Conservation (phyloP, 2,797 vertebrate species). For the Darevskia mixta region DNA sequence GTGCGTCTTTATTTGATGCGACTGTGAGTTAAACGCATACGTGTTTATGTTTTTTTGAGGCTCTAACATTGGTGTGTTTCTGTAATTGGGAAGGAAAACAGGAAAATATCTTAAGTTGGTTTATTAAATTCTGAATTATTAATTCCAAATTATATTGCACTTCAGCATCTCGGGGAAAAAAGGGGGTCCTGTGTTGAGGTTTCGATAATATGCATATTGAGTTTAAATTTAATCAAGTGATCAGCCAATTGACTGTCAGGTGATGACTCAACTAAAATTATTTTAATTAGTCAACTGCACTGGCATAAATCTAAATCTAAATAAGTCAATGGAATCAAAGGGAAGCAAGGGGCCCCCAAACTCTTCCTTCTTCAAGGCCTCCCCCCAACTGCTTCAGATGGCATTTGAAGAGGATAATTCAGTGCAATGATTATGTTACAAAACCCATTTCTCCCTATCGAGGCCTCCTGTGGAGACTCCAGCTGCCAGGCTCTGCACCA, state of each 20-base stretch:
- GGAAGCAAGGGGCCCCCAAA: background rate
- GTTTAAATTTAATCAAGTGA: background rate
- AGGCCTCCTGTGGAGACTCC: constrained; percentile 31
- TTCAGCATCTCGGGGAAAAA: background rate
- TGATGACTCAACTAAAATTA: background rate
- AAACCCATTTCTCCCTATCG: background rate
- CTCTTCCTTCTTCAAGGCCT: background rate
- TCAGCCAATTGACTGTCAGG: background rate
- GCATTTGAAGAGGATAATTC: accelerated
- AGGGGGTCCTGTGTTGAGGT: background rate
- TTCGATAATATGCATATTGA: background rate
- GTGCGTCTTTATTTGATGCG: background rate
- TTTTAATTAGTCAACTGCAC: background rate
- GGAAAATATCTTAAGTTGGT: background rate
- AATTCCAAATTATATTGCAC: constrained; percentile 4
- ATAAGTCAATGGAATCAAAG: background rate
- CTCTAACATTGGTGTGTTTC: background rate
- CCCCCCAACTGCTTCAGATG: background rate
- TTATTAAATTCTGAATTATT: background rate
- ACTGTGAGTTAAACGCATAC: too few relatives aligned
- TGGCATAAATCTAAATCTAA: background rate
- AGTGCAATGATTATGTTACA: background rate
- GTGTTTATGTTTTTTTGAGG: background rate
- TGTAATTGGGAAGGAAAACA: background rate
- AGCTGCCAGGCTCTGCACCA: constrained; percentile 35